Evolutionary conservation across 1,140 invertebrate species (phyloP).

Genomic region (Schlechtendalia chinensis): DNA sequence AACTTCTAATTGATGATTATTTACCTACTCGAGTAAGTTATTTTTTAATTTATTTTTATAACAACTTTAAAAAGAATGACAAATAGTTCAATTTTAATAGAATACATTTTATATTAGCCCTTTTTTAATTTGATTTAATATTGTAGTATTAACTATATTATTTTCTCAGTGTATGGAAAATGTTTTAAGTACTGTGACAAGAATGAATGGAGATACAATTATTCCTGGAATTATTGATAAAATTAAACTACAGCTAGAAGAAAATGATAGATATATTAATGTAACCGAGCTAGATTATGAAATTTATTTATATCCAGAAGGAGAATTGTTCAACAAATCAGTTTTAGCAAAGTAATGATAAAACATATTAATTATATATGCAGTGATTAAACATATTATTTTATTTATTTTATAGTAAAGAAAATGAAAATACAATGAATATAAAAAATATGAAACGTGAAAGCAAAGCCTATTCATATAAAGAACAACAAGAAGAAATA

Average conservation of each 20-base stretch:
- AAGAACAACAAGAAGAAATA: slow-evolving; percentile 93
- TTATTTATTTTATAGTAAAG: slow-evolving; percentile 29
- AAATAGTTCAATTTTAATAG: neutral
- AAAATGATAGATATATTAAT: slow-evolving; percentile 58
- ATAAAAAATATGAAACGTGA: slow-evolving; percentile 74
- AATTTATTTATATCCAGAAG: slow-evolving; percentile 83
- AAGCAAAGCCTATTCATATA: slow-evolving; percentile 95
- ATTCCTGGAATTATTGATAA: slow-evolving; percentile 46
- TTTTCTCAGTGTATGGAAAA: slow-evolving; percentile 62
- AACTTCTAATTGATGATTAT: slow-evolving; percentile 64
- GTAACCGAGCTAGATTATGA: slow-evolving; percentile 85
- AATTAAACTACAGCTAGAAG: slow-evolving; percentile 42
- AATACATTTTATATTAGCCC: neutral
- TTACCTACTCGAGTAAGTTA: slow-evolving; percentile 59
- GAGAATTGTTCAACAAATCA: slow-evolving; percentile 86
- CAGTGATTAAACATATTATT: neutral
- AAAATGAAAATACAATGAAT: slow-evolving; percentile 33
- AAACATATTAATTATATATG: neutral
- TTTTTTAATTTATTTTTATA: neutral
- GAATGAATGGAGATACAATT: slow-evolving; percentile 62
- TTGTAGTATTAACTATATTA: neutral
- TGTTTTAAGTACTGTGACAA: slow-evolving; percentile 65
- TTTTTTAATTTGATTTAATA: neutral
- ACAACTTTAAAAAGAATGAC: neutral
- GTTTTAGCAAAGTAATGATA: slow-evolving; percentile 72